Evolutionary conservation across 2,797 vertebrate genomes (phyloP).

Genomic region (Protonibea diacanthus): DNA sequence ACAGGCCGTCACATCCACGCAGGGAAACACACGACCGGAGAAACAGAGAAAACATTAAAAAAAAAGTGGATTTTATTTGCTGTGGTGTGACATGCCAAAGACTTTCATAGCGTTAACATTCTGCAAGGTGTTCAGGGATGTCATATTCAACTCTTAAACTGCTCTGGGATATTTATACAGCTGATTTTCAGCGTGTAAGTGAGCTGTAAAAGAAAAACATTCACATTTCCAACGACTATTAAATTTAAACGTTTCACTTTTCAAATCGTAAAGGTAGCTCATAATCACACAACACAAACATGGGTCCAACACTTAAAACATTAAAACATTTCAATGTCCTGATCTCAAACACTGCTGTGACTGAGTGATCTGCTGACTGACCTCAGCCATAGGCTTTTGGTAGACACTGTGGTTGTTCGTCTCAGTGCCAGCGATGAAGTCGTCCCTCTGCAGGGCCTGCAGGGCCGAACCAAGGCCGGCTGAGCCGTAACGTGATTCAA

Average conservation of each 20-base stretch:
- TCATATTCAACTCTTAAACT: background rate
- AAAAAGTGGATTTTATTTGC: background rate
- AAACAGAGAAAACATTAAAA: no score
- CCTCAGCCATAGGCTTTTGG: slow-evolving; percentile 95
- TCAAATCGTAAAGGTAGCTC: background rate
- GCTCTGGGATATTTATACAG: background rate
- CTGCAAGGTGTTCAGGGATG: background rate
- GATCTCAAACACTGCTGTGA: background rate
- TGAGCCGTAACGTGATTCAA: slow-evolving; percentile 92
- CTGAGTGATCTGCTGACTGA: slow-evolving; percentile 58
- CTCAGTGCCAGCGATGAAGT: slow-evolving; percentile 86
- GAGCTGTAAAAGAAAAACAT: background rate
- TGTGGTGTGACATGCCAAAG: background rate
- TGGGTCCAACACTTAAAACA: background rate
- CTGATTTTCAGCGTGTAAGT: background rate
- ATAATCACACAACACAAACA: background rate
- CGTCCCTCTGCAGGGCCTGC: slow-evolving; percentile 92
- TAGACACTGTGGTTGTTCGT: slow-evolving; percentile 88
- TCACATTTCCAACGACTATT: background rate
- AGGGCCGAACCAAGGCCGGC: slow-evolving; percentile 89
- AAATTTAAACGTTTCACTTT: background rate
- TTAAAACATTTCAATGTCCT: background rate
- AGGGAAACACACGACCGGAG: slow-evolving; percentile 6
- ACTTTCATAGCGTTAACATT: background rate
- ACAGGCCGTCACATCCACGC: slow-evolving; percentile 1